A percentile compares a stretch with the other conserved stretches of the same genome.
Evolutionary conservation across 2,113 vertebrate genomes (phyloP).

Genomic region (Myxocyprinus asiaticus): DNA sequence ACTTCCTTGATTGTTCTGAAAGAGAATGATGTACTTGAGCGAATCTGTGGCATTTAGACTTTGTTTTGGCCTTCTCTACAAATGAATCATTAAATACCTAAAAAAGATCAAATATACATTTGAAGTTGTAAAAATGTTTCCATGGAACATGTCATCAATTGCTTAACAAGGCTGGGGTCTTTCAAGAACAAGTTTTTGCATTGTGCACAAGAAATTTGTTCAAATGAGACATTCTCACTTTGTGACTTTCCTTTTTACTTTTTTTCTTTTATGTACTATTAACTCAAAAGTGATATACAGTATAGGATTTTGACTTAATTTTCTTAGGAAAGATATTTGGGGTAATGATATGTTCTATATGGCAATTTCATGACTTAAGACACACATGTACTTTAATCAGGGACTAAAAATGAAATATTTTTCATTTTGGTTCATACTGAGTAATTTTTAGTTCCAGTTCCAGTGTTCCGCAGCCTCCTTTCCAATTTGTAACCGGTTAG

Average conservation of each 20-base stretch:
- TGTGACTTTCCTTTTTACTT: background rate
- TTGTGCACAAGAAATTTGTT: background rate
- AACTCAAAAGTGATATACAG: too few species aligned
- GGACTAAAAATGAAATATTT: too few species aligned
- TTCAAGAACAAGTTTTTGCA: background rate
- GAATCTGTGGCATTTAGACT: background rate
- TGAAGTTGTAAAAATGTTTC: slow-evolving; percentile 3
- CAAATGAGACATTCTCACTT: background rate
- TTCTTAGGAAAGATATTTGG: too few species aligned
- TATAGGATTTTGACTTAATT: too few species aligned
- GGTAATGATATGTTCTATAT: too few species aligned
- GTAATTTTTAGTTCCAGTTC: too few species aligned
- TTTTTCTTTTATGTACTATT: too few species aligned
- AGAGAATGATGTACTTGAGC: background rate
- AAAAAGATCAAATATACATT: slow-evolving; percentile 21
- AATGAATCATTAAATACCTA: slow-evolving; percentile 24
- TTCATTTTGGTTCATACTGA: too few species aligned
- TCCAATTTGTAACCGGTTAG: too few species aligned
- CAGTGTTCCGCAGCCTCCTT: too few species aligned
- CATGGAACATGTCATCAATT: background rate
- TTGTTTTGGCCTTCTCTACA: background rate
- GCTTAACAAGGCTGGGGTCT: background rate
- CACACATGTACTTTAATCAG: too few species aligned
- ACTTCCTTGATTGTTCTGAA: background rate
- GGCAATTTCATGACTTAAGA: too few species aligned